A percentile compares a stretch with the other conserved stretches of the same genome.
phyloP scores from a whole-genome alignment of 2,888 invertebrate species.

The Cerastoderma edule region DNA sequence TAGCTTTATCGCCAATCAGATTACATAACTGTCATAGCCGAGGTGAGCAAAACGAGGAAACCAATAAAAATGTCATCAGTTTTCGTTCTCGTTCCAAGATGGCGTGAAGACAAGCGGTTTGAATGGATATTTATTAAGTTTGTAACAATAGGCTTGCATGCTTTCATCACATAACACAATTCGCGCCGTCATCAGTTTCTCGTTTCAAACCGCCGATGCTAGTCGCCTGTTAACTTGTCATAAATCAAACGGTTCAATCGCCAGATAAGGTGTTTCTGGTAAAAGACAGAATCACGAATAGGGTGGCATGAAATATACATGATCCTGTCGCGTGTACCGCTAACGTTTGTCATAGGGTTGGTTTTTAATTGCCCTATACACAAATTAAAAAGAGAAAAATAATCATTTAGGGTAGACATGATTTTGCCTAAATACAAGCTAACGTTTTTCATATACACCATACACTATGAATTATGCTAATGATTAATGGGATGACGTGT shows the following conservation, averaged over 20 bases:
- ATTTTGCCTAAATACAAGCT: too few relatives aligned
- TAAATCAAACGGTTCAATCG: neutral
- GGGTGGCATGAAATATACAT: neutral
- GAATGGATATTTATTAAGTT: conserved; percentile 11
- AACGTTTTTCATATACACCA: too few relatives aligned
- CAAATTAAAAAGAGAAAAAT: too few relatives aligned
- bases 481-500: too few relatives aligned
- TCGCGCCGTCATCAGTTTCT: neutral
- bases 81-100: conserved; percentile 9
- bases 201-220: neutral
- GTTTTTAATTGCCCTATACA: too few relatives aligned
- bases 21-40: too few relatives aligned
- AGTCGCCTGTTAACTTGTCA: conserved; percentile 6
- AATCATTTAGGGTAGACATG: too few relatives aligned
- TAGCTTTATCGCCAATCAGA: too few relatives aligned
- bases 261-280: neutral
- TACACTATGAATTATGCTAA: too few relatives aligned
- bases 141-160: conserved; percentile 14
- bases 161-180: neutral
- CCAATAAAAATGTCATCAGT: conserved; percentile 1
- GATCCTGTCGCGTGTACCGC: too few relatives aligned
- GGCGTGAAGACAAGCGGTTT: conserved; percentile 13
- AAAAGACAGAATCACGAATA: neutral
- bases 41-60: neutral
- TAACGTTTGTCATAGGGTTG: too few relatives aligned